A percentile compares a stretch with the other conserved stretches of the same genome.
Conservation (phyloP, 2,888 invertebrate genomes). For the Nebria brevicollis region DNA sequence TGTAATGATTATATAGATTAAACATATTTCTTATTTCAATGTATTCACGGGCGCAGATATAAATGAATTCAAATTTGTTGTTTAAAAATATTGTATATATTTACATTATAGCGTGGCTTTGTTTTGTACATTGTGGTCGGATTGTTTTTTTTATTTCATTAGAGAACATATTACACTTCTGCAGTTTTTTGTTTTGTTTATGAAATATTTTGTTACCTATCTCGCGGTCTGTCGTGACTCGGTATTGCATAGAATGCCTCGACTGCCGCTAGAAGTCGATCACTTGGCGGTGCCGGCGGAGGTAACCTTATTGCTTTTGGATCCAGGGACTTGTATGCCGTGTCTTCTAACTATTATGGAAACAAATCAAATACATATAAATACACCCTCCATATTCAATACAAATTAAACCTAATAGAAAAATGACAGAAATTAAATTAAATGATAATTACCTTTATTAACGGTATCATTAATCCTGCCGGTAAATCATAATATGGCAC, state of each 20-base stretch:
- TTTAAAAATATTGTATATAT: slow-evolving; percentile 12
- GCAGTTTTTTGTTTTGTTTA: slow-evolving; percentile 12
- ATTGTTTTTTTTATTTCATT: not conserved
- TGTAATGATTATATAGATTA: slow-evolving; percentile 58
- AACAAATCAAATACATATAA: too few species aligned
- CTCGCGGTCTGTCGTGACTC: slow-evolving; percentile 93
- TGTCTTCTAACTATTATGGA: slow-evolving; percentile 78
- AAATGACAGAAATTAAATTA: not conserved
- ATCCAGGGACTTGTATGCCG: slow-evolving; percentile 89
- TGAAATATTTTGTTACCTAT: slow-evolving; percentile 70
- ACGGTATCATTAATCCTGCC: slow-evolving; percentile 97
- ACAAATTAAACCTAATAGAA: not conserved
- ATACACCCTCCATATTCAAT: not conserved
- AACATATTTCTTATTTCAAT: slow-evolving; percentile 34
- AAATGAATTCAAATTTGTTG: slow-evolving; percentile 5
- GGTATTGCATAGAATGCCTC: slow-evolving; percentile 97
- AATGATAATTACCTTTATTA: slow-evolving; percentile 78
- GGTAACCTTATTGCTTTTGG: slow-evolving; percentile 91
- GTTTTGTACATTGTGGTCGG: slow-evolving; percentile 5
- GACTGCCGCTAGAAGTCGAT: slow-evolving; percentile 90
- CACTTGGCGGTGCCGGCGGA: slow-evolving; percentile 94
- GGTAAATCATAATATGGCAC: slow-evolving; percentile 97
- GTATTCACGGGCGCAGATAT: not conserved
- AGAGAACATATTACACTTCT: slow-evolving; percentile 5
- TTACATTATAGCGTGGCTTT: not conserved